These are phyloP conservation scores for Vespertilio murinus DNA, from an alignment of 2,797 vertebrate genomes.

Conservation along the genomic window DNA sequence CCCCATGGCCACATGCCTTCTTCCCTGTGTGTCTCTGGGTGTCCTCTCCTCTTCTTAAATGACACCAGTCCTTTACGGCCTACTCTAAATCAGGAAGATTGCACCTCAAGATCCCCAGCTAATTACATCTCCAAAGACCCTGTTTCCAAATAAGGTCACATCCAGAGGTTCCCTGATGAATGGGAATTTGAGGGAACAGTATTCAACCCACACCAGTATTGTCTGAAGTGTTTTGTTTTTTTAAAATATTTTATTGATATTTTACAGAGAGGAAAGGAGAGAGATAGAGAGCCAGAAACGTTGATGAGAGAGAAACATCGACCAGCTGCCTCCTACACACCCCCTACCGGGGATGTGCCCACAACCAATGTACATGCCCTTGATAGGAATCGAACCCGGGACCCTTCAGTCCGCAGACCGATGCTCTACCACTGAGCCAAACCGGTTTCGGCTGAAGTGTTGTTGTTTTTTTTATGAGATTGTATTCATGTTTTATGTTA, in stretches of 20 bases:
- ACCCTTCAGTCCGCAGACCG: too few species aligned
- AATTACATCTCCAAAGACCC: neutral
- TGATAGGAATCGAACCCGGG: too few species aligned
- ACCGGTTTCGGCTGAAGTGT: too few species aligned
- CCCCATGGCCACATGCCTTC: neutral
- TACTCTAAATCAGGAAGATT: neutral
- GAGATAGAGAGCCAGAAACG: too few species aligned
- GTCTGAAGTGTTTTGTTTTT: neutral
- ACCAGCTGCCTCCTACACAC: too few species aligned
- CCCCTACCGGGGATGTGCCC: too few species aligned
- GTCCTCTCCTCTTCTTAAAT: neutral
- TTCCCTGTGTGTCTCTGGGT: neutral
- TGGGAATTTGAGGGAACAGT: neutral
- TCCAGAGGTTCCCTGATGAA: neutral
- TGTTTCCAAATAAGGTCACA: neutral
- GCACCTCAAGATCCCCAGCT: neutral
- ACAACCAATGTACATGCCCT: too few species aligned
- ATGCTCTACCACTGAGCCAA: too few species aligned
- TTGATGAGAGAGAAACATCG: too few species aligned
- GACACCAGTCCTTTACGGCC: neutral
- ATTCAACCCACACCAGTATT: neutral
- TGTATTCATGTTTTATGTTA: neutral
- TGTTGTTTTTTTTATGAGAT: neutral
- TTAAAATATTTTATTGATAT: neutral
- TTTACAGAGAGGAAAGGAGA: too few species aligned